Evolutionary conservation across 2,113 vertebrate genomes (phyloP).

Genomic region (Heterocephalus glaber): DNA sequence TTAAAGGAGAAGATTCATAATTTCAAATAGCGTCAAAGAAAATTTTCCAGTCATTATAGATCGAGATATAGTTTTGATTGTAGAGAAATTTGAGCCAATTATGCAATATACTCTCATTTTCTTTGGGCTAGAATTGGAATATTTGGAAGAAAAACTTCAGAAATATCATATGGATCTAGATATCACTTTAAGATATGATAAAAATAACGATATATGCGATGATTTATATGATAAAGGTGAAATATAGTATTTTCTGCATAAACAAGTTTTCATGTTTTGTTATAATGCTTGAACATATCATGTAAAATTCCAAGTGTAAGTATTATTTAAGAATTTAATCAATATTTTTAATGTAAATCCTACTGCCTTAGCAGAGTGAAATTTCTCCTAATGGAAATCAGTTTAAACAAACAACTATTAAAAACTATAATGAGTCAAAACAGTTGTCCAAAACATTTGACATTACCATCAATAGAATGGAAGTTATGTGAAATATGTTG

Average conservation of each 20-base stretch:
- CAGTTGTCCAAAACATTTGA: conserved; percentile 5
- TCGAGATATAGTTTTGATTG: conserved; percentile 1
- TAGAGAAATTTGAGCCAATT: conserved; percentile 34
- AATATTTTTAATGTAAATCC: neutral
- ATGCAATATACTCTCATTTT: neutral
- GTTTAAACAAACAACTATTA: neutral
- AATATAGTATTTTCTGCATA: conserved; percentile 6
- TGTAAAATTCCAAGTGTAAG: conserved; percentile 10
- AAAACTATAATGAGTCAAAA: neutral
- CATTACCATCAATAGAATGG: neutral
- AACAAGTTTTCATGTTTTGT: neutral
- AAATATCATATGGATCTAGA: neutral
- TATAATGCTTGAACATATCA: neutral
- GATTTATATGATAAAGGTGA: conserved; percentile 3
- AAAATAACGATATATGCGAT: neutral
- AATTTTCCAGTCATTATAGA: neutral
- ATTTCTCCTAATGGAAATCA: conserved; percentile 28
- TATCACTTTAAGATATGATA: neutral
- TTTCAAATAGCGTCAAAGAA: conserved; percentile 30
- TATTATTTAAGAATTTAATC: conserved; percentile 47
- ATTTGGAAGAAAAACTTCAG: conserved; percentile 35
- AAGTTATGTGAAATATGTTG: conserved; percentile 42
- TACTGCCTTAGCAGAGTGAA: neutral
- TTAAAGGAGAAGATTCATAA: conserved; percentile 21
- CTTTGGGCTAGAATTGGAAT: conserved; percentile 34